These are phyloP conservation scores for Lindbergichthys nudifrons DNA, from an alignment of 2,797 vertebrate species.

Conservation along the genomic window DNA sequence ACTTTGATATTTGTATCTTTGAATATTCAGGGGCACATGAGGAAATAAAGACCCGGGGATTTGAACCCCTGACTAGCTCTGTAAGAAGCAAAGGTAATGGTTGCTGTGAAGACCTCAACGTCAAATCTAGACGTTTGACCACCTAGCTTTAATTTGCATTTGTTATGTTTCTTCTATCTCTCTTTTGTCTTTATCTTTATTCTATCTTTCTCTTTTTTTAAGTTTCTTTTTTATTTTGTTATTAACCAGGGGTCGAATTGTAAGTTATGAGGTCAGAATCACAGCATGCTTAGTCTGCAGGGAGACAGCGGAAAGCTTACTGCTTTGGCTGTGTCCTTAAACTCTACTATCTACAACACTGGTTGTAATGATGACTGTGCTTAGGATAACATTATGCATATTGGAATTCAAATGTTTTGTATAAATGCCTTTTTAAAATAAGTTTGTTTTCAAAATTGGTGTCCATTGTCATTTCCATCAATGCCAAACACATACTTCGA, in stretches of 20 bases:
- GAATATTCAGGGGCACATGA: constrained; percentile 90
- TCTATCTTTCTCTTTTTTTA: constrained; percentile 66
- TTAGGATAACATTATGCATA: constrained; percentile 15
- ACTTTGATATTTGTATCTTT: constrained; percentile 90
- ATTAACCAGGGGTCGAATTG: constrained; percentile 86
- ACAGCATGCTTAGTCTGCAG: constrained; percentile 74
- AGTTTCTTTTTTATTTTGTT: constrained; percentile 56
- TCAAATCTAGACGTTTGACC: constrained; percentile 84
- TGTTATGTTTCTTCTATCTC: constrained; percentile 74
- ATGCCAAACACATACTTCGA: constrained; percentile 74
- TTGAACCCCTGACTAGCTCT: constrained; percentile 90
- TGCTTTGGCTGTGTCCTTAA: constrained; percentile 51
- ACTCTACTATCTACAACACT: constrained; percentile 41
- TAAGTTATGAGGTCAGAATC: constrained; percentile 80
- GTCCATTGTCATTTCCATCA: constrained; percentile 43
- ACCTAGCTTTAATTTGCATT: constrained; percentile 81
- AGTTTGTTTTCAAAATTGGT: constrained; percentile 43
- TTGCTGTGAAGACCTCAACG: constrained; percentile 86
- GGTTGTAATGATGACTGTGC: constrained; percentile 42
- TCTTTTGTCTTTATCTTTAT: constrained; percentile 68
- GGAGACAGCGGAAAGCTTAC: constrained; percentile 47
- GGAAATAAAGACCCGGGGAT: constrained; percentile 89
- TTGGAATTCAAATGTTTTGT: constrained; percentile 27
- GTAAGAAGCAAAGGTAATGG: constrained; percentile 89
- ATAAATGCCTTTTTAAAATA: constrained; percentile 27